Percentiles rank a stretch among this genome's conserved stretches.
Conservation (phyloP, 2,113 vertebrate genomes). For the Gallinago media region DNA sequence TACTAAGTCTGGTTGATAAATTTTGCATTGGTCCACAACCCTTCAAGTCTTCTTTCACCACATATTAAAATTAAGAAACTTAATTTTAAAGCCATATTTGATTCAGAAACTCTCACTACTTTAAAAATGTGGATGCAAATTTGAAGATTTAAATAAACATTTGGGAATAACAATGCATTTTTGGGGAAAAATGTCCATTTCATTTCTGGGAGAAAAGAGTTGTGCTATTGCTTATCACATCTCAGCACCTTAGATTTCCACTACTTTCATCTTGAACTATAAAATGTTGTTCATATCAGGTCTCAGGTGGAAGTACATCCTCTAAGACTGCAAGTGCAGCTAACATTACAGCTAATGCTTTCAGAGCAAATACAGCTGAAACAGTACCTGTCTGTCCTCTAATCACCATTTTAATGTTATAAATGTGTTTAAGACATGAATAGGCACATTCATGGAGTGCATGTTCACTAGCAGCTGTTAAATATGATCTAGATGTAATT, state of each 20-base stretch:
- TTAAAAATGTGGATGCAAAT: neutral
- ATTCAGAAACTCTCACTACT: neutral
- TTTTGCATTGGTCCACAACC: fast-evolving
- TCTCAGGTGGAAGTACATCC: neutral
- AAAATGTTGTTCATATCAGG: neutral
- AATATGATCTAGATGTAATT: neutral
- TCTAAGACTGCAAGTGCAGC: neutral
- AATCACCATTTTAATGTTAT: no score
- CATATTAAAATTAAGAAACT: fast-evolving
- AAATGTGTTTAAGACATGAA: neutral
- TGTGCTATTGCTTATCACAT: neutral
- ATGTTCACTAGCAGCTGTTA: fast-evolving
- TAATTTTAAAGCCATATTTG: neutral
- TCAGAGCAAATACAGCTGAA: neutral
- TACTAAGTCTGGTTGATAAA: fast-evolving
- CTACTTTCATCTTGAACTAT: neutral
- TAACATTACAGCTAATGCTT: neutral
- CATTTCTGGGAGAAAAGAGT: fast-evolving
- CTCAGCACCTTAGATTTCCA: neutral
- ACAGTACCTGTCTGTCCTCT: neutral
- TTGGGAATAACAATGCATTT: neutral
- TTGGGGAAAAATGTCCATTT: fast-evolving
- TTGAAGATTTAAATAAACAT: neutral
- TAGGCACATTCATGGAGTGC: neutral
- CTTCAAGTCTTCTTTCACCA: neutral